Base-by-base conservation (phyloP, 2,888 invertebrate species). In the Linnaemya tessellans region DNA sequence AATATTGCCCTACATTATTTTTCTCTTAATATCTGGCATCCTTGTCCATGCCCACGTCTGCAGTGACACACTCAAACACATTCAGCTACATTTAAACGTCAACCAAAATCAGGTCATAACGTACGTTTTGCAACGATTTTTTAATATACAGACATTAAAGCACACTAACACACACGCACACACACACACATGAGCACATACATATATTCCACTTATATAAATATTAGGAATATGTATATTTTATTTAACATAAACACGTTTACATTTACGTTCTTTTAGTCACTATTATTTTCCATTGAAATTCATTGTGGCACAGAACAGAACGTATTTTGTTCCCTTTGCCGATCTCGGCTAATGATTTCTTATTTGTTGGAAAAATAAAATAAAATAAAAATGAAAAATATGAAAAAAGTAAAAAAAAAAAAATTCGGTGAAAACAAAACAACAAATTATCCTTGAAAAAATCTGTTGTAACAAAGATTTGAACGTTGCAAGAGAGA, bases 71-170 rank as follows among this genome's bases (percentile, higher is more conserved):
- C 22, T 3, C 25, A 60, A 9, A 15, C 25, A 68, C 46, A 51
- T 18, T 18, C 68, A 18, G 56, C 13, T 35, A 15, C 13, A 60
- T 25, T 54, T 30, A 54, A 80, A 65, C 51, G 49, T 62, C 77
- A 64, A 75, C 51, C 62, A 62, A 84, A 84, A 84, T 84, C 77
- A 84, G 84, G 84, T 80, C 84, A 80, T 77, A 73, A 62, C 54
- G 77, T 80, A 80, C 71, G 62, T 84, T 77, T 73, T 54, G 51
- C 75, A 75, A 80, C 77, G 70, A 51, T 77, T 80, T 77, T 79
- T 54, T 75, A 30, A 30, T 30, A 5, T 30, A 30, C 3, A 30
- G 30, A 30, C 30, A 30, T 30, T 30, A 30, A 30, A 30, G 5
- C 30, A 30, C 30, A 30, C 30, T 3, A 30, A 30, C 30, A 30